phyloP scores from a whole-genome alignment of 2,888 invertebrate species.

The Drosophila yooni region DNA sequence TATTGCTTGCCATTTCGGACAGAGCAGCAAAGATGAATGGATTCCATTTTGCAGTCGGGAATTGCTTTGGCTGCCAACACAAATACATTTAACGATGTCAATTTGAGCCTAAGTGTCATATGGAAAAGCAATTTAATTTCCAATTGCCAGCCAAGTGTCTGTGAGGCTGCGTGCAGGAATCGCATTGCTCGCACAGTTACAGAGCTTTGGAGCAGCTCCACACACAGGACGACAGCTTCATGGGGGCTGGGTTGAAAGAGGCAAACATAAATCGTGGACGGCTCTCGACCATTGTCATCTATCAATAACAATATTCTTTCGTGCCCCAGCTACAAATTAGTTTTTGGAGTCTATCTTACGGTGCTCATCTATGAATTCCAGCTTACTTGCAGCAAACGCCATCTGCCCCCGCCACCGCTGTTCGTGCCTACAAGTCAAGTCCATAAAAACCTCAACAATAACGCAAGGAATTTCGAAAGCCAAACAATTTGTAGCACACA shows the following conservation, averaged over 20 bases:
- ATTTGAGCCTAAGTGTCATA: conserved; percentile 66
- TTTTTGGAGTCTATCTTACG: conserved; percentile 65
- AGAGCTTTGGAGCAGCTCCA: conserved; percentile 5
- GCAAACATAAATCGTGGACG: conserved; percentile 53
- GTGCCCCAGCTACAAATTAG: conserved; percentile 69
- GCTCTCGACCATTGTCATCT: conserved; percentile 60
- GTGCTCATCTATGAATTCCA: conserved; percentile 37
- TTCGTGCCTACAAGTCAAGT: conserved; percentile 24
- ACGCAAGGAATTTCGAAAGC: conserved; percentile 71
- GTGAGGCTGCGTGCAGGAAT: conserved; percentile 20
- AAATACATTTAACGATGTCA: conserved; percentile 64
- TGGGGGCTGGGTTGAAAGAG: background rate
- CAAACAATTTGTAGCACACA: conserved; percentile 77
- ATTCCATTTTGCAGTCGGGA: conserved; percentile 50
- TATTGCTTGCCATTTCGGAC: conserved; percentile 31
- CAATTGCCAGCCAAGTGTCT: conserved; percentile 51
- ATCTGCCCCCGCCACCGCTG: background rate
- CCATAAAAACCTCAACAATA: conserved; percentile 75
- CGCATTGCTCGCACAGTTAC: conserved; percentile 14
- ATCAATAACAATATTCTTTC: conserved; percentile 76
- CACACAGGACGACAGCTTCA: background rate
- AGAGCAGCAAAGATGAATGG: conserved; percentile 53
- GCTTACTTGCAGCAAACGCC: conserved; percentile 31
- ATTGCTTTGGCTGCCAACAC: conserved; percentile 46
- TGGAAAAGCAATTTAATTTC: conserved; percentile 71